phyloP scores from a whole-genome alignment of 2,797 vertebrate genomes.

The Fundulus diaphanus region DNA sequence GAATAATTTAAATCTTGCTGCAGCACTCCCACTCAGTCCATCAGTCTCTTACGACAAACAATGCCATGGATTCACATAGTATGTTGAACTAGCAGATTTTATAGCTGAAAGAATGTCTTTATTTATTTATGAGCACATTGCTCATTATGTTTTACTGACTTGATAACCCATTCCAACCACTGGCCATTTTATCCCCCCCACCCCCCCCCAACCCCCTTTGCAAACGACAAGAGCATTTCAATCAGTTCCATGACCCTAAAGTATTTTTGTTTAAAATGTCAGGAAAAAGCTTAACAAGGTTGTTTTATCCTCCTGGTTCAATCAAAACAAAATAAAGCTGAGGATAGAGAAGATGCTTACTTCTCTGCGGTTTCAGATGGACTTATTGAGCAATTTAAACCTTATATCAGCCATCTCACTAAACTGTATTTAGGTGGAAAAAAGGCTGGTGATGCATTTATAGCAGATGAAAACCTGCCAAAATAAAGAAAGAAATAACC shows the following conservation, averaged over 20 bases:
- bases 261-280: constrained; percentile 32
- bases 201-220: background rate
- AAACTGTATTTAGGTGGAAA: background rate
- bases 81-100: background rate
- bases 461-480: background rate
- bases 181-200: background rate
- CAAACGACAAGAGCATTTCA: constrained; percentile 18
- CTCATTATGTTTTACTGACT: constrained; percentile 16
- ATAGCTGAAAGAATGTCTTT: background rate
- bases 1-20: constrained; percentile 44
- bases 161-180: constrained; percentile 17
- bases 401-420: background rate
- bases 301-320: constrained; percentile 10
- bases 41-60: constrained; percentile 1
- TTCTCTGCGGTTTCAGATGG: background rate
- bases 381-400: background rate
- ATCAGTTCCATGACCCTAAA: constrained; percentile 25
- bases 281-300: constrained; percentile 32
- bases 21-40: constrained; percentile 15
- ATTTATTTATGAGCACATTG: background rate
- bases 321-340: no score
- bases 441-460: background rate
- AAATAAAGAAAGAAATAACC: constrained; percentile 7
- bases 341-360: background rate
- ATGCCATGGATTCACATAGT: constrained; percentile 2